phyloP scores from a whole-genome alignment of 2,888 invertebrate species.

The Nephrotoma guestfalica region DNA sequence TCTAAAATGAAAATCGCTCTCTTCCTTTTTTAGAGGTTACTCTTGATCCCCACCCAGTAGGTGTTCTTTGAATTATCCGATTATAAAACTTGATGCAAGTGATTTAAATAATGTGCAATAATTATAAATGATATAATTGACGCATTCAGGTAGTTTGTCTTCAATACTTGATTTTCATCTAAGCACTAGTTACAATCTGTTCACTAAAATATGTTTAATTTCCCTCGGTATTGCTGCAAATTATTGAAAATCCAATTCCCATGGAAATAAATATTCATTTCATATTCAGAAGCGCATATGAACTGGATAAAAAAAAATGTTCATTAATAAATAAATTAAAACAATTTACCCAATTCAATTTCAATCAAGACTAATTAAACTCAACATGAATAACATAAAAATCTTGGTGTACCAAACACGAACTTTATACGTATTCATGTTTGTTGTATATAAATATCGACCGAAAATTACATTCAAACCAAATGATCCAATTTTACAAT shows the following conservation, averaged over 20 bases:
- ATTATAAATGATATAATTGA: too few relatives aligned
- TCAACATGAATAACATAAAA: background rate
- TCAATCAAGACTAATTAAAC: background rate
- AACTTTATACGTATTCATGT: background rate
- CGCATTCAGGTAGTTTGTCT: too few relatives aligned
- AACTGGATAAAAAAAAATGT: background rate
- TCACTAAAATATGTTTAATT: too few relatives aligned
- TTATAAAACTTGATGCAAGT: too few relatives aligned
- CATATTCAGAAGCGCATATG: background rate
- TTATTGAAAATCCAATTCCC: background rate
- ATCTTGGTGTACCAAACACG: background rate
- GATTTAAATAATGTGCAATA: too few relatives aligned
- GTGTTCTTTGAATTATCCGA: too few relatives aligned
- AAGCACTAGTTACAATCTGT: too few relatives aligned
- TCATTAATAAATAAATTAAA: background rate
- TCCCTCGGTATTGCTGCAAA: too few relatives aligned
- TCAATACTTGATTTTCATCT: too few relatives aligned
- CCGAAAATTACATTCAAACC: background rate
- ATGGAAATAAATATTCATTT: background rate
- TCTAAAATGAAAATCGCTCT: too few relatives aligned
- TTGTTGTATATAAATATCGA: background rate
- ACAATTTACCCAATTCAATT: background rate
- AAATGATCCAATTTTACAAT: background rate
- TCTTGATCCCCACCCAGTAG: too few relatives aligned
- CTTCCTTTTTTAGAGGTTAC: too few relatives aligned